Evolutionary conservation across 2,888 invertebrate genomes (phyloP), one percentile per base, ranked within the genome.

Genomic region (Stictocephala bisonia): DNA sequence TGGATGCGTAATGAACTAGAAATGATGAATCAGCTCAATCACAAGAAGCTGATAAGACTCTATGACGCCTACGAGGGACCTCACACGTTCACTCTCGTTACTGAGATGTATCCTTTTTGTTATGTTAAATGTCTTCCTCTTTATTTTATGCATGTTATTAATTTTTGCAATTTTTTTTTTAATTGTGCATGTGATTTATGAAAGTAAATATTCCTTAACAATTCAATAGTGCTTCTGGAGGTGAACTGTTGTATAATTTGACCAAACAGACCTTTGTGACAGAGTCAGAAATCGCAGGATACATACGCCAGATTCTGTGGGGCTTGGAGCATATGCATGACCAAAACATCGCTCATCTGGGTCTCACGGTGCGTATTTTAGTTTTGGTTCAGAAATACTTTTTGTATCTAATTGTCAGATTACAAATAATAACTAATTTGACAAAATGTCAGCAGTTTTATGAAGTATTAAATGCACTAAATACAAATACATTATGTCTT

Each of bases 1-100:
- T 93, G 91, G 84, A 96, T 97, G 94, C 89, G 90, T 83, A 93
- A 95, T 83, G 97, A 97, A 85, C 86, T 96, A 81, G 96, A 97
- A 77, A 93, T 95, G 77, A 92, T 97, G 90, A 95, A 96, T 82
- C 87, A 90, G 79, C 86, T 97, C 75, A 93, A 93, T 83, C 94
- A 96, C 84, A 90, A 91, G 20, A 92, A 94, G 82, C 86, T 98
- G 3, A 87, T 95, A 71, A 90, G 94, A 0, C 87, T 98, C 13
- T 91, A 95, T 81, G 97, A 96, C 83, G 93, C 94, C 0, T 95
- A 92, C 82, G 95, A 97, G 81, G 92, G 90, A 53, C 91, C 90
- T 53, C 90, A 91, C 79, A 90, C 92, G 1, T 85, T 96, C 74
- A 92, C 93, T 6, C 86, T 97, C 1, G 90, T 97, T 51, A 88